phyloP scores from a whole-genome alignment of 1,140 invertebrate species.

The Solenopsis fugax region DNA sequence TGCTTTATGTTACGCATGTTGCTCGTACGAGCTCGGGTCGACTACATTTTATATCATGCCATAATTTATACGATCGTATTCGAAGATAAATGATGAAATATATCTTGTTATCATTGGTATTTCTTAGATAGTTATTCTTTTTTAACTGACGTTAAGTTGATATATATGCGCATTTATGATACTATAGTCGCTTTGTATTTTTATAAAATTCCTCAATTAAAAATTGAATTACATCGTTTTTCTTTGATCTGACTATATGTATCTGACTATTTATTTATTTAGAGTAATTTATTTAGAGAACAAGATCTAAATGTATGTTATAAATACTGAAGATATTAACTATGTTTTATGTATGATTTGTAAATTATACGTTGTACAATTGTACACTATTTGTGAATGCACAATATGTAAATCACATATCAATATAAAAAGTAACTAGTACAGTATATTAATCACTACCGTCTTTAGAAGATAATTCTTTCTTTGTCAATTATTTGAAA shows the following conservation, averaged over 20 bases:
- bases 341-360: neutral
- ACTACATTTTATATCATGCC: slow-evolving; percentile 28
- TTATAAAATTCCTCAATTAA: slow-evolving; percentile 2
- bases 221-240: neutral
- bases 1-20: neutral
- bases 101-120: slow-evolving; percentile 33
- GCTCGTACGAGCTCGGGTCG: neutral
- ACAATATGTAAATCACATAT: neutral
- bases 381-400: neutral
- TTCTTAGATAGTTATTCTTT: slow-evolving; percentile 10
- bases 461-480: neutral
- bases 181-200: neutral
- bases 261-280: too few species aligned
- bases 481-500: neutral
- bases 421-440: neutral
- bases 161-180: neutral
- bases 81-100: slow-evolving; percentile 14
- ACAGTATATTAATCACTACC: neutral
- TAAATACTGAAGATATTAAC: neutral
- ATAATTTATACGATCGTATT: slow-evolving; percentile 46
- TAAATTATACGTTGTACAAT: neutral
- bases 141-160: neutral
- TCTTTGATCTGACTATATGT: neutral
- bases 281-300: slow-evolving; percentile 5
- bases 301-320: neutral